Evolutionary conservation across 2,113 vertebrate species (phyloP).

Genomic region (Microcebus tavaratra): DNA sequence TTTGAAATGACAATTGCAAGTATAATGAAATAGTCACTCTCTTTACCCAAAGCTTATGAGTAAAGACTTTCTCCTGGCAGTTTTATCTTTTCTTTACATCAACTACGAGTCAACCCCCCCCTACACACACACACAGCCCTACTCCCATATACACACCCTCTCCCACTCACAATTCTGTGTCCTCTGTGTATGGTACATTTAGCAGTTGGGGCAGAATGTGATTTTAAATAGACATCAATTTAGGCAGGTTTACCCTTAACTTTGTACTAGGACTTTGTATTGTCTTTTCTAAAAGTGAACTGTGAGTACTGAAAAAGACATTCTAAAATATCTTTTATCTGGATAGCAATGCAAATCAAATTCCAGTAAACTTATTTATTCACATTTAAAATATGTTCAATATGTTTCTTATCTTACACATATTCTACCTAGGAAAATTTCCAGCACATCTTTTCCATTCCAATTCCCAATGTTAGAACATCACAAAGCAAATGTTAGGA

Average conservation of each 20-base stretch:
- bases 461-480: not conserved
- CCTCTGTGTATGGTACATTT: not conserved
- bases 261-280: not conserved
- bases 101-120: not conserved
- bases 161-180: not conserved
- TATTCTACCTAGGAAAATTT: not conserved
- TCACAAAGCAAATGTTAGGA: not conserved
- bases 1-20: slow-evolving; percentile 57
- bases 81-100: slow-evolving; percentile 50
- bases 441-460: not conserved
- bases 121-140: not conserved
- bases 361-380: not conserved
- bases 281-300: slow-evolving; percentile 32
- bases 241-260: not conserved
- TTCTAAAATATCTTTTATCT: not conserved
- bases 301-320: not conserved
- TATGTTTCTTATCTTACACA: not conserved
- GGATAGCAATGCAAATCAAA: slow-evolving; percentile 18
- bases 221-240: slow-evolving; percentile 9
- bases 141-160: not conserved
- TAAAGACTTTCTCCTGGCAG: not conserved
- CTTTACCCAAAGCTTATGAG: slow-evolving; percentile 38
- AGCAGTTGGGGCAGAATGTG: not conserved
- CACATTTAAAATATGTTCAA: not conserved
- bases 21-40: slow-evolving; percentile 55